Evolutionary conservation across 2,113 vertebrate genomes (phyloP).

Genomic region (Baryphthengus martii): DNA sequence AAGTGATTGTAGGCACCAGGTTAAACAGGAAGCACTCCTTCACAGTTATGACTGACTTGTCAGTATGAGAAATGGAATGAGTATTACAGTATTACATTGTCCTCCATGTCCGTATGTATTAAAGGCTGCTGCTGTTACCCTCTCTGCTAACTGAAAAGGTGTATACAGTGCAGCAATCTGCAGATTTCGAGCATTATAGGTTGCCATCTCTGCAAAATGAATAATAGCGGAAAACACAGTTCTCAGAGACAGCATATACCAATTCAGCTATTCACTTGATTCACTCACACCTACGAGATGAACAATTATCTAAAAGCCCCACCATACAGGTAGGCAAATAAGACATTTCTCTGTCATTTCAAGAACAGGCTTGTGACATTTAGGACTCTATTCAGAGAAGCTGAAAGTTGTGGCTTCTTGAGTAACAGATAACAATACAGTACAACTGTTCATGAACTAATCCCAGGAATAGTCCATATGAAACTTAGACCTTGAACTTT

Average conservation of each 20-base stretch:
- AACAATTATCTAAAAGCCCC: neutral
- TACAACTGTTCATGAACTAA: neutral
- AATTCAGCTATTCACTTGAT: neutral
- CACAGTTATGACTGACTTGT: neutral
- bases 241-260: neutral
- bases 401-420: neutral
- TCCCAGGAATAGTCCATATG: neutral
- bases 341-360: neutral
- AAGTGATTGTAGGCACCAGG: neutral
- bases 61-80: neutral
- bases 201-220: neutral
- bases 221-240: neutral
- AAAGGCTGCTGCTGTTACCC: neutral
- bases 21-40: neutral
- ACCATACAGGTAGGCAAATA: neutral
- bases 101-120: neutral
- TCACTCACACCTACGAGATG: neutral
- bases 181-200: neutral
- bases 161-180: rapidly evolving
- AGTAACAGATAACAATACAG: neutral
- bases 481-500: neutral
- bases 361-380: neutral
- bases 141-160: neutral
- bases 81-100: neutral
- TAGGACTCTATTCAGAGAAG: neutral